These are phyloP conservation scores for Acipenser ruthenus DNA, from an alignment of 2,797 vertebrate genomes.

Conservation along the genomic window DNA sequence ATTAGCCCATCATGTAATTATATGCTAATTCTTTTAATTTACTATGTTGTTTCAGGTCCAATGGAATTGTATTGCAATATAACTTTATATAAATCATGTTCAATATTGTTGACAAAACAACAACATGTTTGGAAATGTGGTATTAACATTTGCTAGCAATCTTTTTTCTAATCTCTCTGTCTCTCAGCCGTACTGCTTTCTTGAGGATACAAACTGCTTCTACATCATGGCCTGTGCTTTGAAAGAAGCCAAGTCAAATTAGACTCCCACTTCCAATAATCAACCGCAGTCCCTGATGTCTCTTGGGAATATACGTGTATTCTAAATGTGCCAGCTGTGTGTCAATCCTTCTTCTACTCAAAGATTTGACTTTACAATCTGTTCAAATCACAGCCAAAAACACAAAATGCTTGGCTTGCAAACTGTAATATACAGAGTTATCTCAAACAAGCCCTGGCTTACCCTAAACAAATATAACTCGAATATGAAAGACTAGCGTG, in stretches of 20 bases:
- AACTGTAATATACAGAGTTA: neutral
- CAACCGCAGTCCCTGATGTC: neutral
- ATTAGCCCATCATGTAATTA: too few species aligned
- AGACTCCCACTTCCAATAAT: neutral
- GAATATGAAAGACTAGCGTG: too few species aligned
- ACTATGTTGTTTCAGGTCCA: too few species aligned
- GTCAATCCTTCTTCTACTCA: slow-evolving; percentile 4
- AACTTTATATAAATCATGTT: too few species aligned
- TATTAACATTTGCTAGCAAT: too few species aligned
- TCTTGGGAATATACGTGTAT: slow-evolving; percentile 1
- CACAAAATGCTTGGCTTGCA: slow-evolving; percentile 15
- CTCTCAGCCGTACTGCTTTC: too few species aligned
- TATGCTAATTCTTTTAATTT: too few species aligned
- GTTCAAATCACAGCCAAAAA: slow-evolving; percentile 12
- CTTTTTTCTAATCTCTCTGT: too few species aligned
- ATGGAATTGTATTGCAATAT: too few species aligned
- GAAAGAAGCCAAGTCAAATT: neutral
- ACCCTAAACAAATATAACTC: neutral
- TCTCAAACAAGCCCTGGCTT: neutral
- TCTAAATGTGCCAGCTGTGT: neutral
- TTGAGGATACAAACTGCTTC: neutral
- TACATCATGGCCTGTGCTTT: neutral
- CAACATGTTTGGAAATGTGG: too few species aligned
- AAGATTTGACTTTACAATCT: slow-evolving; percentile 15
- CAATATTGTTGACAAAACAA: too few species aligned